These are phyloP conservation scores for Calephelis nemesis DNA, from an alignment of 1,140 invertebrate species.

Conservation along the genomic window DNA sequence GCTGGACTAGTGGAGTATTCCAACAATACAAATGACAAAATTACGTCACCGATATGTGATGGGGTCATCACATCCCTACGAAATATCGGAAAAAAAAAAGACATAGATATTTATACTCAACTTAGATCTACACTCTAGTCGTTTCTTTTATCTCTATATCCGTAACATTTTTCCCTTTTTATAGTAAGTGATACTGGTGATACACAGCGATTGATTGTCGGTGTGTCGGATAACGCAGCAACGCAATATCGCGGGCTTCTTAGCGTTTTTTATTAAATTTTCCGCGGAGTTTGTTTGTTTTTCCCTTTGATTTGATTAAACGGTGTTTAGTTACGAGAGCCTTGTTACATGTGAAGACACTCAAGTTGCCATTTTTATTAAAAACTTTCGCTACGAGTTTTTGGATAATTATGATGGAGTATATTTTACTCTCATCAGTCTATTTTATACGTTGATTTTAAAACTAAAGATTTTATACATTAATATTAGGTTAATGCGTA, in stretches of 20 bases:
- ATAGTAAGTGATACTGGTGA: constrained; percentile 20
- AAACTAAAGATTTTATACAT: no score
- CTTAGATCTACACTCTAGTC: not conserved
- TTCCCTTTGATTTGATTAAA: constrained; percentile 35
- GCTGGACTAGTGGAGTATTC: no score
- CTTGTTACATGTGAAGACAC: constrained; percentile 23
- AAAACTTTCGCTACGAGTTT: not conserved
- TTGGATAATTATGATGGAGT: no score
- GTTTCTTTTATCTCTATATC: constrained; percentile 4
- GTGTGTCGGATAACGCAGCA: constrained; percentile 27
- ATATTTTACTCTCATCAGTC: not conserved
- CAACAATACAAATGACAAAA: no score
- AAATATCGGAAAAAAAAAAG: not conserved
- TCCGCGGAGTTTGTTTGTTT: constrained; percentile 27
- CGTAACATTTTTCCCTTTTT: constrained; percentile 9
- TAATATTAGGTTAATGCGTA: no score
- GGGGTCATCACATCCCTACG: not conserved
- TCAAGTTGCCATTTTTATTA: constrained; percentile 22
- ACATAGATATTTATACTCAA: not conserved
- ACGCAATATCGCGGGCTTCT: constrained; percentile 27
- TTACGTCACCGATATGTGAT: no score
- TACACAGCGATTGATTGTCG: constrained; percentile 20
- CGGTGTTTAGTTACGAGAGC: constrained; percentile 21
- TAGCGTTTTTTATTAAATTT: constrained; percentile 34
- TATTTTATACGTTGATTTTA: not conserved